phyloP scores from a whole-genome alignment of 2,113 vertebrate genomes.

The Tyto alba region DNA sequence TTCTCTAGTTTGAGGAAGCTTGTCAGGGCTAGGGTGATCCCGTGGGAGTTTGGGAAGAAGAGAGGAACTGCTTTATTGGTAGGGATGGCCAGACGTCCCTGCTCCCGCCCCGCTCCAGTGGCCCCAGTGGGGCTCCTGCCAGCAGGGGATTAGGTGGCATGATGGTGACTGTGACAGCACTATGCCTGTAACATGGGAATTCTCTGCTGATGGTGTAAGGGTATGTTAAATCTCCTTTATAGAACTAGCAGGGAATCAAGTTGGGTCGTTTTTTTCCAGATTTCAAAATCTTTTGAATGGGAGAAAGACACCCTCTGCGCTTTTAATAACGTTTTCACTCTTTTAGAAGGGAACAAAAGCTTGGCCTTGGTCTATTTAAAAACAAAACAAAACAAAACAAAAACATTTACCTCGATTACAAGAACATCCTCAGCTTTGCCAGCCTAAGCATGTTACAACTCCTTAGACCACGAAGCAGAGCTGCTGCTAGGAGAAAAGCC shows the following conservation, averaged over 20 bases:
- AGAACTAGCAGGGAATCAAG: neutral
- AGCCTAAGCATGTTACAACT: neutral
- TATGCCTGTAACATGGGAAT: neutral
- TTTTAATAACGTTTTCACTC: neutral
- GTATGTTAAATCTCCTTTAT: neutral
- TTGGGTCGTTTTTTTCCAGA: neutral
- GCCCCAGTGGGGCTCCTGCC: neutral
- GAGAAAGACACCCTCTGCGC: fast-evolving
- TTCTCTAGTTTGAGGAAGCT: neutral
- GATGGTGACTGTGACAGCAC: neutral
- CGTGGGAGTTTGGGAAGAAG: neutral
- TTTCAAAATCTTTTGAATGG: neutral
- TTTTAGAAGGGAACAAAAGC: neutral
- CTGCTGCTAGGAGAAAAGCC: neutral
- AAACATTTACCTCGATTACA: neutral
- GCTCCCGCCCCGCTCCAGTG: fast-evolving
- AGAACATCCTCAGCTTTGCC: neutral
- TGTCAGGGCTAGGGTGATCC: neutral
- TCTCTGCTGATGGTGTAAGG: neutral
- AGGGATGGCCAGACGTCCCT: neutral
- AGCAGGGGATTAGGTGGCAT: neutral
- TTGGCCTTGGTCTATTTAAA: neutral
- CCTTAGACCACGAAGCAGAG: neutral
- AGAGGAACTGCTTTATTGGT: neutral
- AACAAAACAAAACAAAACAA: neutral